Evolutionary conservation across 2,113 vertebrate species (phyloP), one percentile per base, ranked within the genome.

Genomic region (Bos javanicus): DNA sequence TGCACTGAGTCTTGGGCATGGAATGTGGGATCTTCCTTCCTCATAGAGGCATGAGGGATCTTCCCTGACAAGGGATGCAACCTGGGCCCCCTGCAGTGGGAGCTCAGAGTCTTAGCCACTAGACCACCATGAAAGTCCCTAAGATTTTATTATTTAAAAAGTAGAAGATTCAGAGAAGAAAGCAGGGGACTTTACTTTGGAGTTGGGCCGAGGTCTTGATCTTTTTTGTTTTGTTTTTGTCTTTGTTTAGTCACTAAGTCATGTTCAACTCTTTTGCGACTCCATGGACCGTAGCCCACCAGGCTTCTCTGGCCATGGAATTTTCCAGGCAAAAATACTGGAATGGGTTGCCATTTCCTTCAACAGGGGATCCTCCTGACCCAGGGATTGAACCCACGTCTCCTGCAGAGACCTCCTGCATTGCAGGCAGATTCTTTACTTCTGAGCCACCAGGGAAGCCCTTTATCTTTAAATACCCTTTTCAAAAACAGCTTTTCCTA

Each of bases 201-300:
- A 9, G 3, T 0, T 13, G 23, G 3, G 1, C 12, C 54, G 23
- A 67, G 9, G 10, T 74, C 36, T 74, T 3, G 19, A 39, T 74
- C 67, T 39, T 74, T 6, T 39, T 74, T 25, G 10, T 39, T 74
- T 39, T 39, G 19, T 23, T 74, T 74, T 3, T 39, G 19, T 12
- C 21, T 1, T 74, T 39, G 5, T 23, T 39, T 39, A 23, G 19
- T 39, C 10, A 74, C n/a, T 74, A 74, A 74, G 19, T 12, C 19
- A 6, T 6, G 67, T 39, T 13, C 67, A 74, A 9, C 10, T 74
- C n/a, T 74, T 71, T 39, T 74, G n/a, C 0, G 19, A 74, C 10
- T 39, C 23, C 71, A 76, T 7, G 23, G 71, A 43, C 23, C 0
- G 0, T 26, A 43, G 39, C 71, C 36, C 0, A 0, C 71, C 23